Conservation (phyloP, 2,797 vertebrate species). For the Hypotaenidia okinawae region DNA sequence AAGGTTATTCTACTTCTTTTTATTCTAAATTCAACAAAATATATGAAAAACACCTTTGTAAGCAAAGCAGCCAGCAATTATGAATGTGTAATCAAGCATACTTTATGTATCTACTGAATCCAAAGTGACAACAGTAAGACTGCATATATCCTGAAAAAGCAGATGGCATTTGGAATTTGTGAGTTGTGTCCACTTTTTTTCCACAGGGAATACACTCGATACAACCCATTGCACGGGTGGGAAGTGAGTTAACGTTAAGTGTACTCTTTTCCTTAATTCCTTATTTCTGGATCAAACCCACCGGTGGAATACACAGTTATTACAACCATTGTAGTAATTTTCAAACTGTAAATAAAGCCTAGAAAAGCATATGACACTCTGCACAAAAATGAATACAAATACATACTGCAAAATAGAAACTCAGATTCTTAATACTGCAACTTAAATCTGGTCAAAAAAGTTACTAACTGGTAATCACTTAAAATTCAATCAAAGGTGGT, state of each 20-base stretch:
- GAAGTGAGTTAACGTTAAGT: neutral
- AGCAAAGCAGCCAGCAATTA: neutral
- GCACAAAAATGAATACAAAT: neutral
- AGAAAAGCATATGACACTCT: neutral
- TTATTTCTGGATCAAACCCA: neutral
- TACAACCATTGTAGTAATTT: neutral
- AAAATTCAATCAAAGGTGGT: neutral
- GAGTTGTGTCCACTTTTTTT: neutral
- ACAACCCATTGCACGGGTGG: rapidly evolving
- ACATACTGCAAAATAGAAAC: neutral
- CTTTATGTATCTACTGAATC: neutral
- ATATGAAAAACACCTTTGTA: neutral
- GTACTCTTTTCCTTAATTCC: neutral
- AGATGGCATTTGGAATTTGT: neutral
- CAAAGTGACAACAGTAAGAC: neutral
- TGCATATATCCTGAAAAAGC: neutral
- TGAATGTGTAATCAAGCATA: neutral
- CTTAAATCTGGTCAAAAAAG: neutral
- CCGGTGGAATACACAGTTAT: neutral
- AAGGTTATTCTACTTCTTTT: neutral
- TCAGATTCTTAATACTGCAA: neutral
- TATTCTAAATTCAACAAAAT: neutral
- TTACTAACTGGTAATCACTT: neutral
- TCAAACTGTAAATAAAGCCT: neutral
- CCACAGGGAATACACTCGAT: neutral